These are phyloP conservation scores for Mantis religiosa DNA, from an alignment of 2,888 invertebrate species.

Conservation along the genomic window DNA sequence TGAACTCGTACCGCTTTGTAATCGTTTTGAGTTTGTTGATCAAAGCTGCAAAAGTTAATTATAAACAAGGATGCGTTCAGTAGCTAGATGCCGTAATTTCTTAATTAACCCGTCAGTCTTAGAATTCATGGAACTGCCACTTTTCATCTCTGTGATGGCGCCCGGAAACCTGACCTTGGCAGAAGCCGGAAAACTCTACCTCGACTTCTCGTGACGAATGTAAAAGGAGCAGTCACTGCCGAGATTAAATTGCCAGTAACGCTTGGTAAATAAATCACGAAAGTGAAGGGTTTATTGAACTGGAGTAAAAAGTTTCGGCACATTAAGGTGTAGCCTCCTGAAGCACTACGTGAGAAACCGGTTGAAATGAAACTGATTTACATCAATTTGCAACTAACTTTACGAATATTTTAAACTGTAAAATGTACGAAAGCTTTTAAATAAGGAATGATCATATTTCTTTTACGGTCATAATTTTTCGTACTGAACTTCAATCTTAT, in stretches of 20 bases:
- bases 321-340: neutral
- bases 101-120: conserved; percentile 15
- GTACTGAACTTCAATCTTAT: too few species aligned
- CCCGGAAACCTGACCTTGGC: neutral
- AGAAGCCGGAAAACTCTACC: neutral
- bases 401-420: too few species aligned
- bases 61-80: neutral
- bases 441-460: too few species aligned
- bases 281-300: neutral
- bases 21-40: neutral
- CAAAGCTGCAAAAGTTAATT: neutral
- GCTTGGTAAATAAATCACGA: neutral
- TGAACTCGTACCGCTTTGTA: neutral
- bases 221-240: neutral
- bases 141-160: neutral
- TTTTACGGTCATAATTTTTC: too few species aligned
- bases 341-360: too few species aligned
- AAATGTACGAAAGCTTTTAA: too few species aligned
- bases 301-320: neutral
- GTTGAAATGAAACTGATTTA: too few species aligned
- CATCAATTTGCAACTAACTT: too few species aligned
- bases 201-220: neutral
- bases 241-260: neutral
- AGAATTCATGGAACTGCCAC: neutral
- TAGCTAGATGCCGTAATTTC: neutral